phyloP scores from a whole-genome alignment of 1,140 invertebrate species.

The Lerema accius region DNA sequence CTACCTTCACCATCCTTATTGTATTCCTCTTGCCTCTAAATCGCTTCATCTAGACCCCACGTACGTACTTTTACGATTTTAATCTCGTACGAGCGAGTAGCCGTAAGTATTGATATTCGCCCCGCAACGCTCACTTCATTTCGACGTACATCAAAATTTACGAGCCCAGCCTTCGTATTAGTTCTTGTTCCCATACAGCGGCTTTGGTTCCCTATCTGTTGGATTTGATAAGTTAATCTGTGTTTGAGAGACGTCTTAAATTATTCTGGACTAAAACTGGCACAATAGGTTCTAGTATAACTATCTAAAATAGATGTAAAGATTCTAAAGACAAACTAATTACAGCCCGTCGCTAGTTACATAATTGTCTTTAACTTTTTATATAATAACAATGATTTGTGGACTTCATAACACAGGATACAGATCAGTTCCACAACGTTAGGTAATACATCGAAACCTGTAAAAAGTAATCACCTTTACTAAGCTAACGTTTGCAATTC shows the following conservation, averaged over 20 bases:
- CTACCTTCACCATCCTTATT: conserved; percentile 22
- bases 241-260: too few species aligned
- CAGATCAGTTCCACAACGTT: too few species aligned
- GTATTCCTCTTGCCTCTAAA: conserved; percentile 25
- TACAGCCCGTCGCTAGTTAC: too few species aligned
- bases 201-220: too few species aligned
- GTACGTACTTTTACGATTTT: conserved; percentile 33
- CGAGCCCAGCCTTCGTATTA: conserved; percentile 5
- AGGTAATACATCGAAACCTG: not conserved
- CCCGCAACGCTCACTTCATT: conserved; percentile 20
- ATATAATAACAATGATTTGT: too few species aligned
- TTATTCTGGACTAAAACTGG: too few species aligned
- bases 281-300: too few species aligned
- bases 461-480: not conserved
- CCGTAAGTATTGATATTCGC: conserved; percentile 25
- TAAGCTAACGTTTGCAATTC: not conserved
- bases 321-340: too few species aligned
- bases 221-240: too few species aligned
- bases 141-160: conserved; percentile 22
- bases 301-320: too few species aligned
- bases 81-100: conserved; percentile 19
- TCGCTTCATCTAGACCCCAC: conserved; percentile 28
- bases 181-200: not conserved
- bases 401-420: too few species aligned
- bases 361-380: too few species aligned